Evolutionary conservation across 2,113 vertebrate species (phyloP), one percentile per base, ranked within the genome.

Genomic region (Otolemur garnettii): DNA sequence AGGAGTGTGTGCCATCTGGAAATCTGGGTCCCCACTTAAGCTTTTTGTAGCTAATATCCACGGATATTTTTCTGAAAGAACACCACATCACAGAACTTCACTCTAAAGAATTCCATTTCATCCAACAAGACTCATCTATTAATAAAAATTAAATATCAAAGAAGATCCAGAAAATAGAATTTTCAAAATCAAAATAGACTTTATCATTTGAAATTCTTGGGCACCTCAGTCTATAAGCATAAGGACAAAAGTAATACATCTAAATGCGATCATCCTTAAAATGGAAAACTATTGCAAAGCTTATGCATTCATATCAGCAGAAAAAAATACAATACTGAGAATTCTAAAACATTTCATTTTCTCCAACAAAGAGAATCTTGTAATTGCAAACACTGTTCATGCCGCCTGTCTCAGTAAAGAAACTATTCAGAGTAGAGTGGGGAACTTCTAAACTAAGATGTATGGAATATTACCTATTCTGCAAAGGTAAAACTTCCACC

Each of bases 401-500:
- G 45, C 0, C 7, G 26, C 24, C 19, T 26, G 53, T 50, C 7
- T 45, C 75, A 7, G 11, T 68, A 66, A 77, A 91, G 7, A 77
- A 92, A 35, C 7, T 35, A 30, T 66, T 15, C 28, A 80, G 8
- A 62, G 26, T 35, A 35, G 3, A 91, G 24, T 38, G 45, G 59
- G 7, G 74, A 45, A 83, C 79, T 92, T 87, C 53, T 91, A 81
- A 88, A 89, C 17, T 91, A 18, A 90, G 9, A 89, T 6, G 2
- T 0, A 60, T 60, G 1, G 12, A 38, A 95, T 88, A 81, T 13
- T 35, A 60, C 19, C 8, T 17, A 55, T 93, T 83, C 35, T 79
- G 4, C 14, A 85, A 78, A 85, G n/a, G 91, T 30, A 90, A 96
- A n/a, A 78, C 77, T 50, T 96, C 2, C 60, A 66, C 75, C 80